These are phyloP conservation scores for Arrhopalites spinosus DNA, from an alignment of 2,888 invertebrate species.

Conservation along the genomic window DNA sequence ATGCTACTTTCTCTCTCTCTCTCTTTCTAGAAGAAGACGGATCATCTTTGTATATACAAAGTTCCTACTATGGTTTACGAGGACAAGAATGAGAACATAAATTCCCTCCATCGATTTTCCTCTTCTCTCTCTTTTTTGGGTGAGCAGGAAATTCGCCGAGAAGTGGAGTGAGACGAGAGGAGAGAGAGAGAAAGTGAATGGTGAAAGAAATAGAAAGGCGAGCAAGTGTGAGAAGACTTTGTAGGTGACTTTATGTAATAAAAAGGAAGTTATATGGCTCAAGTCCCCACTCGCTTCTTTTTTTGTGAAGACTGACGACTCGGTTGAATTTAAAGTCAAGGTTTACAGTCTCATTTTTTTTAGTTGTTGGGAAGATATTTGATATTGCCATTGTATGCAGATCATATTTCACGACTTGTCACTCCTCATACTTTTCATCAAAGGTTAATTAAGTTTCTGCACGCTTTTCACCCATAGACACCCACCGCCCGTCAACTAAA, in stretches of 20 bases:
- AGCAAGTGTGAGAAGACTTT: too few species aligned
- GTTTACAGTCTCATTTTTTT: too few species aligned
- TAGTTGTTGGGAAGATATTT: too few species aligned
- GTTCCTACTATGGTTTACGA: background rate
- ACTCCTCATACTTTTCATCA: conserved; percentile 1
- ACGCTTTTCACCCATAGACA: too few species aligned
- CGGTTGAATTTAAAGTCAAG: too few species aligned
- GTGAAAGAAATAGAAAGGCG: background rate
- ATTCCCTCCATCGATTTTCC: background rate
- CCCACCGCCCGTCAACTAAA: too few species aligned
- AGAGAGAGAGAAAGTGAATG: background rate
- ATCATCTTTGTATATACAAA: too few species aligned
- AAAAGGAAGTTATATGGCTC: too few species aligned
- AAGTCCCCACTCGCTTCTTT: too few species aligned
- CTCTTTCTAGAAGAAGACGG: background rate
- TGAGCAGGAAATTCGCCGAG: conserved; percentile 8
- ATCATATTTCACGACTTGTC: background rate
- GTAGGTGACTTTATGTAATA: too few species aligned
- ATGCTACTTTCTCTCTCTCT: background rate
- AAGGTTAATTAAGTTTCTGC: background rate
- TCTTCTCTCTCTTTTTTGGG: background rate
- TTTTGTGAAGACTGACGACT: too few species aligned
- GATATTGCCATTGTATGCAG: background rate
- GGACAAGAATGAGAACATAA: background rate
- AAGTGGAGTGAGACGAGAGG: background rate